phyloP scores from a whole-genome alignment of 2,888 invertebrate species.

The Netelia virgata region DNA sequence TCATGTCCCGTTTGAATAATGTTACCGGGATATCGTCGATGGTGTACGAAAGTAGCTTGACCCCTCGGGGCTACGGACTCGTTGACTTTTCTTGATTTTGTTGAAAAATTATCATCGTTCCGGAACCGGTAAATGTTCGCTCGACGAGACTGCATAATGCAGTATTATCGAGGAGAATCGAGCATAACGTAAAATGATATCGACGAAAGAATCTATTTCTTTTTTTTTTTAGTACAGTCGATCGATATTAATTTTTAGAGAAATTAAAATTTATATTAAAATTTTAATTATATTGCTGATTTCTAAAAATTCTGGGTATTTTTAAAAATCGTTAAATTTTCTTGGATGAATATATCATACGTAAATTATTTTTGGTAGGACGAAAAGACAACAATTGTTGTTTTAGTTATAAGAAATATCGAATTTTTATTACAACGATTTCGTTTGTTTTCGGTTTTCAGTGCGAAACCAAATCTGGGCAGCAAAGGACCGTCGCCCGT shows the following conservation, averaged over 20 bases:
- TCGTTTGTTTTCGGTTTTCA: constrained; percentile 70
- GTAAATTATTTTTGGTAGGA: no score
- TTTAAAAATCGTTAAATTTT: no score
- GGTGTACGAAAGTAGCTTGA: constrained; percentile 35
- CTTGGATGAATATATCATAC: no score
- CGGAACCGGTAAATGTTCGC: constrained; percentile 53
- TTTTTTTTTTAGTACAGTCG: no score
- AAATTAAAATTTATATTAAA: no score
- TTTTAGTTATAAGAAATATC: background rate
- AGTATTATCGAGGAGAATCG: background rate
- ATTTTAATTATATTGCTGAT: no score
- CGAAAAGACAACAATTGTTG: no score
- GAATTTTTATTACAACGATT: background rate
- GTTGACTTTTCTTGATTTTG: constrained; percentile 54
- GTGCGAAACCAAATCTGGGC: constrained; percentile 81
- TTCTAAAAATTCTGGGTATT: no score
- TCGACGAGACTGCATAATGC: background rate
- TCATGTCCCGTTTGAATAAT: constrained; percentile 75
- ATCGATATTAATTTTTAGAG: no score
- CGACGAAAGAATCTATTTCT: no score
- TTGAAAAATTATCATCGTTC: constrained; percentile 54
- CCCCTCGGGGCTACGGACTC: constrained; percentile 44
- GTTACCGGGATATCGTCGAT: constrained; percentile 28
- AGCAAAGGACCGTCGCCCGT: constrained; percentile 83
- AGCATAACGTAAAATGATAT: no score